Percentiles rank a stretch among this genome's conserved stretches.
phyloP scores from a whole-genome alignment of 2,888 invertebrate genomes.

The Acrobasis suavella region DNA sequence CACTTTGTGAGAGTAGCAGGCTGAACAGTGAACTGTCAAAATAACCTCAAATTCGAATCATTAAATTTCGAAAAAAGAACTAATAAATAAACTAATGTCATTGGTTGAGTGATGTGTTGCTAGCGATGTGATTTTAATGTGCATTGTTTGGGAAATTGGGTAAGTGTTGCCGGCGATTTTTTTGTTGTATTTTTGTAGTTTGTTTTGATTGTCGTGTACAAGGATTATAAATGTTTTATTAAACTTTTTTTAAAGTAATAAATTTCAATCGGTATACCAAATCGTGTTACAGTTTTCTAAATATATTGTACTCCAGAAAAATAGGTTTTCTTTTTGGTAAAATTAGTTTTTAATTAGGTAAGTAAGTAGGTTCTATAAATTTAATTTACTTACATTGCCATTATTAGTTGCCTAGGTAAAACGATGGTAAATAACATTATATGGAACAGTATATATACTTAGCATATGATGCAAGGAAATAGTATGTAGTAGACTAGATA shows the following conservation, averaged over 20 bases:
- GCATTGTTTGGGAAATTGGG: conserved; percentile 24
- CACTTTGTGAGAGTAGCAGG: conserved; percentile 4
- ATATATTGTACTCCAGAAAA: neutral
- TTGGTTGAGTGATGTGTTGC: conserved; percentile 8
- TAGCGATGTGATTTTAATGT: conserved; percentile 24
- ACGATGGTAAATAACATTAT: no score
- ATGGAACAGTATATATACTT: no score
- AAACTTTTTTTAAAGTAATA: neutral
- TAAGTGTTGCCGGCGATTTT: conserved; percentile 23
- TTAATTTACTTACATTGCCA: no score
- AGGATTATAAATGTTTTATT: neutral
- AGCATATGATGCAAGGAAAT: no score
- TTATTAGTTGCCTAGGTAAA: no score
- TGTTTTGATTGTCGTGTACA: neutral
- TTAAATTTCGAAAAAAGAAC: conserved; percentile 18
- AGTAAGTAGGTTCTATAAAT: no score
- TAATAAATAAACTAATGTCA: conserved; percentile 8
- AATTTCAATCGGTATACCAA: neutral
- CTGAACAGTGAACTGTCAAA: conserved; percentile 26
- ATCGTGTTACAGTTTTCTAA: neutral
- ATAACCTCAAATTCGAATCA: conserved; percentile 25
- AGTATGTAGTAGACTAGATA: no score
- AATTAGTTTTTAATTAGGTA: no score
- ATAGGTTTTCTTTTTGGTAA: no score
- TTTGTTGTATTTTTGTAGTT: conserved; percentile 21